Conservation (phyloP, 2,888 invertebrate genomes). For the Serrognathus titanus region DNA sequence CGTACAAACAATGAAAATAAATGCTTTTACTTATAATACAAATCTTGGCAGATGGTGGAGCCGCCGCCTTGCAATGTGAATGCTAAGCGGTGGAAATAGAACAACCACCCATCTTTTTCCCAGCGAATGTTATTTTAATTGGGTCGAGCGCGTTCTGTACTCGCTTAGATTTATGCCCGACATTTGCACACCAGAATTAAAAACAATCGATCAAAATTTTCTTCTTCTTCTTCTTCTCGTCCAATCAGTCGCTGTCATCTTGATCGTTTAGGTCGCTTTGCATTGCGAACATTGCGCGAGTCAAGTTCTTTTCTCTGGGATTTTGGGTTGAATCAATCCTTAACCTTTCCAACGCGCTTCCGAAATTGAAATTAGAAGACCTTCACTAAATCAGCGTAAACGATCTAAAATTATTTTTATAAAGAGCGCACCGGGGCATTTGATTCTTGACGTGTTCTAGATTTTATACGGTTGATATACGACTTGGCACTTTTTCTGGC, state of each 20-base stretch:
- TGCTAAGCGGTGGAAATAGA: slow-evolving; percentile 25
- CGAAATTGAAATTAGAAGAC: too few relatives aligned
- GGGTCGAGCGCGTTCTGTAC: slow-evolving; percentile 5
- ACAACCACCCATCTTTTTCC: slow-evolving; percentile 11
- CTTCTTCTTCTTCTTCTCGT: not conserved
- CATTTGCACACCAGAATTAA: not conserved
- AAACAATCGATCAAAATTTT: not conserved
- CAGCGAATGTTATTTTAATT: slow-evolving; percentile 20
- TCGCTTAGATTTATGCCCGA: slow-evolving; percentile 1
- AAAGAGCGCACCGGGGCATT: too few relatives aligned
- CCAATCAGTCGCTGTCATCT: not conserved
- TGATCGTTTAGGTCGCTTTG: not conserved
- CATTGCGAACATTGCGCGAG: not conserved
- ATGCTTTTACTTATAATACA: too few relatives aligned
- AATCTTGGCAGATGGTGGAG: slow-evolving; percentile 22
- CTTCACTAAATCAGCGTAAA: too few relatives aligned
- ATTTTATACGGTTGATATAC: too few relatives aligned
- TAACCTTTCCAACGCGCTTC: too few relatives aligned
- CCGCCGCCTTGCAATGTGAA: slow-evolving; percentile 18
- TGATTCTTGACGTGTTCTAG: too few relatives aligned
- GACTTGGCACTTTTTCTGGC: too few relatives aligned
- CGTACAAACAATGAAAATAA: too few relatives aligned
- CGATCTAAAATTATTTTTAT: too few relatives aligned
- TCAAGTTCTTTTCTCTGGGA: too few relatives aligned
- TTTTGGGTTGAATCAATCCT: too few relatives aligned